Base-by-base conservation (phyloP, 1,140 invertebrate species). In the Pseudomyrmex cubaensis region DNA sequence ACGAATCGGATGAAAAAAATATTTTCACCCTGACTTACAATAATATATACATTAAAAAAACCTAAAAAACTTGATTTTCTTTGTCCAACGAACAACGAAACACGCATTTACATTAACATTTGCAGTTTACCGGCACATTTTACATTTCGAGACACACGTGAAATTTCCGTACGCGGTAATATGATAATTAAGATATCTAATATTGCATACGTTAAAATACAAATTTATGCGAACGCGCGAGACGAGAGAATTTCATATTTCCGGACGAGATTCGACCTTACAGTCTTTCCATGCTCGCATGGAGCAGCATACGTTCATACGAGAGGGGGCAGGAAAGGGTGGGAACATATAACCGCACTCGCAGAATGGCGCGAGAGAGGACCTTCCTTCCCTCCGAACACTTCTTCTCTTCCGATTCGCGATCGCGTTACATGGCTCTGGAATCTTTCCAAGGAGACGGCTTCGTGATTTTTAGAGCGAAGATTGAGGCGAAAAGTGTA, bases 351-450 rank as follows among this genome's bases (percentile, higher is more conserved):
- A 86, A 82, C 54, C 69, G 63, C 57, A 56, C 52, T 61, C 52
- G 50, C 61, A 46, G 35, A 78, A 70, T n/a, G 66, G n/a, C 66
- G 52, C 46, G 48, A 20, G 52, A 20, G 52, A 70, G 83, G 76
- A 70, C 78, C 70, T 76, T 80, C 80, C 74, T 83, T 83, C 48
- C 69, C 50, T 64, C 61, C 5, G 46, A 83, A 86, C 82, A 73
- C 75, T 86, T 88, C 77, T 78, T 80, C 84, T 56, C 83, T 61
- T 22, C 61, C 77, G 69, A 89, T 86, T 84, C 87, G 80, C 80
- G 87, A 89, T 89, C 87, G 84, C 86, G 87, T 89, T 89, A 89
- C 88, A 85, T 66, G 75, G 64, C 84, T 87, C 82, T 90, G 89
- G 89, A 90, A 87, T 83, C 77, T 85, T 86, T 89, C 89, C 89